Conservation (phyloP, 1,140 invertebrate species). For the Orchestia grillus region DNA sequence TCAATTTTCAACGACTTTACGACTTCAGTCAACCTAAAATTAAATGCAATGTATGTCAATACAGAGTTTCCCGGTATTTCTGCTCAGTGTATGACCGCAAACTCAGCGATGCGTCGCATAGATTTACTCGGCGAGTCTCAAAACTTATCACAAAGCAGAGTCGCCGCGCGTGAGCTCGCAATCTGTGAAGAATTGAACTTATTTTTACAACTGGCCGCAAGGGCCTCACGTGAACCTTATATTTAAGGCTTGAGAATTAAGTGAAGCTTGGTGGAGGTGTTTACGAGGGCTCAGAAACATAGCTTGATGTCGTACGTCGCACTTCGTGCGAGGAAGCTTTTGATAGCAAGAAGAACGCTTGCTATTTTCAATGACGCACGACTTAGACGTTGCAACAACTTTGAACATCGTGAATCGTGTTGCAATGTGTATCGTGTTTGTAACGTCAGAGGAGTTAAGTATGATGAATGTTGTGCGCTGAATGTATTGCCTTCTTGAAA, state of each 20-base stretch:
- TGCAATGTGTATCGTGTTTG: background rate
- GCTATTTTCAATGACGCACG: background rate
- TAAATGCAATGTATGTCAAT: background rate
- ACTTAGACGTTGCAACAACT: background rate
- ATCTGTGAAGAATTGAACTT: background rate
- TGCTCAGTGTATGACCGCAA: background rate
- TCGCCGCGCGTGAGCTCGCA: background rate
- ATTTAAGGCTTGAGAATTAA: background rate
- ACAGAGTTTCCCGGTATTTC: background rate
- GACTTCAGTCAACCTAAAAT: background rate
- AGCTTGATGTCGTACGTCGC: background rate
- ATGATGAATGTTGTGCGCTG: background rate
- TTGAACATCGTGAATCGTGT: background rate
- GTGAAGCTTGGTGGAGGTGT: background rate
- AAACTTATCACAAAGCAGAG: background rate
- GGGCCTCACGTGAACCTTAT: background rate
- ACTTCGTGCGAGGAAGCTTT: background rate
- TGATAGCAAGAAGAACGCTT: background rate
- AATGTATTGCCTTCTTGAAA: background rate
- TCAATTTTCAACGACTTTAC: background rate
- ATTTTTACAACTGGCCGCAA: background rate
- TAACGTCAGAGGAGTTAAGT: background rate
- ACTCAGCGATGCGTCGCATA: background rate
- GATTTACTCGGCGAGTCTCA: background rate
- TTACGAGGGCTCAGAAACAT: background rate